These are phyloP conservation scores for Phalacrocorax carbo DNA, from an alignment of 2,113 vertebrate species.

Conservation along the genomic window DNA sequence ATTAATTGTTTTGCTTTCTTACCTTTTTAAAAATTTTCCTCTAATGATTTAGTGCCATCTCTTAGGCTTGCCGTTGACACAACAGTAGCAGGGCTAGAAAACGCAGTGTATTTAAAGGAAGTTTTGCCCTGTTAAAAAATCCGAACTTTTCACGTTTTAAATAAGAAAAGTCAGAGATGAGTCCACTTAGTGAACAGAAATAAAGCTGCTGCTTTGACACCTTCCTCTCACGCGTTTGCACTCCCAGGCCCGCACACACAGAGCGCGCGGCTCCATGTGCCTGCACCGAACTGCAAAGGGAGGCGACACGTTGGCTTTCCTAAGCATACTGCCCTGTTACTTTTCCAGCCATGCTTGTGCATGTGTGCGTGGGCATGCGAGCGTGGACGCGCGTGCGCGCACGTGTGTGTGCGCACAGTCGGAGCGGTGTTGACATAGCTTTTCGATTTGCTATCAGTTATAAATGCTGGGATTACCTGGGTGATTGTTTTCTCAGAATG, in stretches of 20 bases:
- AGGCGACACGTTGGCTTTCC: not conserved
- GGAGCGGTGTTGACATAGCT: not conserved
- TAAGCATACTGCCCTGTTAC: not conserved
- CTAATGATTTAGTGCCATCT: not conserved
- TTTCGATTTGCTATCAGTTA: slow-evolving; percentile 35
- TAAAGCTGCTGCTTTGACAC: not conserved
- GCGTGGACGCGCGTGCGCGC: rapidly evolving
- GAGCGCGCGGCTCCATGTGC: rapidly evolving
- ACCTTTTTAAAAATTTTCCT: not conserved
- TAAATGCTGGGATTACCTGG: slow-evolving; percentile 74
- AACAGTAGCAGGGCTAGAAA: not conserved
- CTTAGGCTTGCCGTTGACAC: not conserved
- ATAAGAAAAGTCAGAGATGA: not conserved
- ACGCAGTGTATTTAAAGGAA: not conserved
- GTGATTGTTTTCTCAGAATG: slow-evolving; percentile 66
- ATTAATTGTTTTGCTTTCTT: not conserved
- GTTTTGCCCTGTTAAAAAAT: not conserved
- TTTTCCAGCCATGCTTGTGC: rapidly evolving
- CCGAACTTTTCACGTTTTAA: not conserved
- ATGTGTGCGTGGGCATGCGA: rapidly evolving
- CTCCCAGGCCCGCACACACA: rapidly evolving
- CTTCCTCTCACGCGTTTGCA: rapidly evolving
- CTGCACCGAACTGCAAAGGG: not conserved
- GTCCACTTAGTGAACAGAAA: too few species aligned
- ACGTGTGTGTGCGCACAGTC: rapidly evolving